Base-by-base conservation (phyloP, 2,888 invertebrate genomes). In the Cephus rjabovi region DNA sequence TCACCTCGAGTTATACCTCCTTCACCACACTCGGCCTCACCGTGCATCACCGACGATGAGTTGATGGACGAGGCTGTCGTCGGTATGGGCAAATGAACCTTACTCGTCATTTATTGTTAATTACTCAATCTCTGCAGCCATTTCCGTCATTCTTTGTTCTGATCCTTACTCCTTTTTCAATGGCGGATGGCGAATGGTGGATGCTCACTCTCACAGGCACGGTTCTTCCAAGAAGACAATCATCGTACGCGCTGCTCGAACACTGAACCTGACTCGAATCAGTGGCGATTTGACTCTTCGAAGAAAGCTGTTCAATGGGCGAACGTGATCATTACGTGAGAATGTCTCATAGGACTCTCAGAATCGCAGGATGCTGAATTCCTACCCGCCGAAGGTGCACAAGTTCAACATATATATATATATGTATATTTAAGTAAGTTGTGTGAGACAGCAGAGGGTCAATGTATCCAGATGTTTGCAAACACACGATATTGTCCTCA, bases 61-160 rank as follows among this genome's bases (percentile, higher is more conserved):
- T 94, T 97, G 33, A 97, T 97, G 96, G 97, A 97, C 91, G 97
- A 97, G 90, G 97, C 97, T 11, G 92, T 97, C 75, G 95, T 96
- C 76, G 96, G 96, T 12, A 93, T 95, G 87, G 95, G 96, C 71
- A 96, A 96, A 93, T 96, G 93, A 94, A 91, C 89, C 84, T 88
- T 90, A 88, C 87, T 88, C 75, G 87, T 87, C 84, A 77, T 78
- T 71, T 85, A 40, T 40, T 56, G 9, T 56, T 56, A 84, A 83
- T 76, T 77, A 81, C 80, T 79, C 75, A 83, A 83, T 84, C 81
- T 34, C 74, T 23, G 23, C 23, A 23, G 56, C 23, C 56, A 56
- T 9, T 23, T 56, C 56, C 23, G 56, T 56, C 23, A 56, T 56
- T 56, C 56, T 23, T 56, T 56, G 56, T 56, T 56, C 56, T 56